Evolutionary conservation across 2,888 invertebrate genomes (phyloP), one percentile per base, ranked within the genome.

Genomic region (Eudasyphora cyanicolor): DNA sequence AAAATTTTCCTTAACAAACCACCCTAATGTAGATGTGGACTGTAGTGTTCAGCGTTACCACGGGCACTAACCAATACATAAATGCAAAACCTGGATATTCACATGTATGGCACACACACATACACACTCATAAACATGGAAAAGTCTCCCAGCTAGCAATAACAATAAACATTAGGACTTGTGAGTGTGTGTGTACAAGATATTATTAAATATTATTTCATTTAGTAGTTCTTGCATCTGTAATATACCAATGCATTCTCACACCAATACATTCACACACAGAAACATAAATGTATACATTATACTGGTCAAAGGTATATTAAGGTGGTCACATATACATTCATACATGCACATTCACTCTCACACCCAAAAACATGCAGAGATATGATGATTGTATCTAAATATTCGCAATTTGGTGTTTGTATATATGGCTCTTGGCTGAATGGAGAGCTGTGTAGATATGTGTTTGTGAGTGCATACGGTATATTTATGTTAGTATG

Each of bases 401-500:
- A 42, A 60, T 24, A 29, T 29, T 29, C 60, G 32, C 14, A 57
- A 17, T 60, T 29, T n/a, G 29, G n/a, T 8, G n/a, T 32, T 14
- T 29, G 60, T 14, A 21, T 54, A 1, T 29, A 24, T 60, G 60
- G n/a, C n/a, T n/a, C n/a, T n/a, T n/a, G n/a, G n/a, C n/a, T n/a
- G n/a, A n/a, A n/a, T n/a, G 54, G 54, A 17, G 19, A 54, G 54
- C 12, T 70, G 17, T 60, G 3, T 60, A 29, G 27, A 69, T n/a
- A n/a, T 54, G 42, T 79, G 60, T 19, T 27, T 51, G 21, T 14
- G 51, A 32, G 6, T 73, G 35, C 24, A 21, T n/a, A n/a, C n/a
- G 1, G 42, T 21, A 32, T 35, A 42, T 77, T 21, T 73, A 73
- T 57, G 14, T 71, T 81, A 76, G 80, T 84, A 76, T 81, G 84